A percentile compares a stretch with the other conserved stretches of the same genome.
phyloP scores from a whole-genome alignment of 2,113 vertebrate genomes.

The Vulpes ferrilata region DNA sequence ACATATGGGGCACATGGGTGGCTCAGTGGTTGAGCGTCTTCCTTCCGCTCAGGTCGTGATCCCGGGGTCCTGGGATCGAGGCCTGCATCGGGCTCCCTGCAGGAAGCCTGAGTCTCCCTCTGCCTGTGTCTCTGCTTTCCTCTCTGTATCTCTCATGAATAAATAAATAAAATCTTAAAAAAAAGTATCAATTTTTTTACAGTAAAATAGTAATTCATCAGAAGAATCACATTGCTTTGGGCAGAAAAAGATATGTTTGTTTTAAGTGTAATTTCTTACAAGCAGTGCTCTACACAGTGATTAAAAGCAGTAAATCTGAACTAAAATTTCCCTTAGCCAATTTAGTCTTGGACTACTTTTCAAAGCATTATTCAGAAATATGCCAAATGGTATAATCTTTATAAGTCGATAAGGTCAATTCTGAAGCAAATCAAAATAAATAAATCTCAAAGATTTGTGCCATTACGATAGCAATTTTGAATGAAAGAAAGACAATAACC shows the following conservation, averaged over 20 bases:
- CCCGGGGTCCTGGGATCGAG: too few species aligned
- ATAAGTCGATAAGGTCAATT: conserved; percentile 41
- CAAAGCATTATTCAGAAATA: conserved; percentile 25
- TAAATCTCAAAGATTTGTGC: conserved; percentile 10
- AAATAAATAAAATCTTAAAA: too few species aligned
- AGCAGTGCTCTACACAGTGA: background rate
- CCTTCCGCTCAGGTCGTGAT: too few species aligned
- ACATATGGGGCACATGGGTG: too few species aligned
- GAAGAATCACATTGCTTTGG: conserved; percentile 20
- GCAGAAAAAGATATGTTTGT: background rate
- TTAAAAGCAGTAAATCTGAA: conserved; percentile 16
- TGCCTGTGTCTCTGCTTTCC: too few species aligned
- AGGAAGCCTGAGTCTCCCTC: too few species aligned
- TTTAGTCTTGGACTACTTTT: background rate
- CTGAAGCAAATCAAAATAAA: conserved; percentile 56
- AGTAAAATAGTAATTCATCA: background rate
- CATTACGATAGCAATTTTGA: conserved; percentile 51
- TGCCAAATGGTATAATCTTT: background rate
- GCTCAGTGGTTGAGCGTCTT: too few species aligned
- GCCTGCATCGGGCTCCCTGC: too few species aligned
- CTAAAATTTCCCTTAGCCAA: background rate
- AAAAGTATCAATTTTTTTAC: background rate
- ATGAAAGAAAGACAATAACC: conserved; percentile 60
- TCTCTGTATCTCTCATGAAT: too few species aligned
- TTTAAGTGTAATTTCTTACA: conserved; percentile 36